Conservation (phyloP, 2,888 invertebrate species). For the Amblyjoppa fuscipennis region DNA sequence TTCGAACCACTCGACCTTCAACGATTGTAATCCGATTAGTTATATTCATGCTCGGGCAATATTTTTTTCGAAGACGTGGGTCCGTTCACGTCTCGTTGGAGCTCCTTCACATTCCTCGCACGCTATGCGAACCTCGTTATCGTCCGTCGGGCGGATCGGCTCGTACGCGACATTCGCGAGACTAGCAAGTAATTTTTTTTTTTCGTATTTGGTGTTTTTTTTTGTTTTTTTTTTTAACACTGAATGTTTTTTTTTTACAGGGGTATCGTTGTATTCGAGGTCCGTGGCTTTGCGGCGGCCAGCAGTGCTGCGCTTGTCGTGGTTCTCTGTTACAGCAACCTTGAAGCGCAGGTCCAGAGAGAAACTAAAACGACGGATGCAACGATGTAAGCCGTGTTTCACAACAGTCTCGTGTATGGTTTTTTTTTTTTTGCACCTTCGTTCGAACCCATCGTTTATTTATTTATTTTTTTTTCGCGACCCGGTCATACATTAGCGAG, state of each 20-base stretch:
- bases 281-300: conserved; percentile 83
- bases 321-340: conserved; percentile 81
- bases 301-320: conserved; percentile 82
- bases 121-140: conserved; percentile 15
- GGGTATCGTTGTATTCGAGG: conserved; percentile 81
- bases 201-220: conserved; percentile 1
- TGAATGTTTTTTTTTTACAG: conserved; percentile 72
- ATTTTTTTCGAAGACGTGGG: conserved; percentile 20
- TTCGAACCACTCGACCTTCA: conserved; percentile 15
- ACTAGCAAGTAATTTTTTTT: not conserved
- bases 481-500: not conserved
- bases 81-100: not conserved
- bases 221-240: conserved; percentile 15
- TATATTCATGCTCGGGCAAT: conserved; percentile 30
- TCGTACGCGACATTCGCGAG: not conserved
- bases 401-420: conserved; percentile 8
- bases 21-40: conserved; percentile 26
- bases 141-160: not conserved
- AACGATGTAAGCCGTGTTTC: conserved; percentile 58
- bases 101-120: conserved; percentile 17
- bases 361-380: conserved; percentile 69
- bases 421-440: conserved; percentile 20
- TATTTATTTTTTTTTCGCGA: not conserved
- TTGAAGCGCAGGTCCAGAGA: conserved; percentile 79
- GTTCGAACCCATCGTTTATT: conserved; percentile 2